Evolutionary conservation across 2,113 vertebrate species (phyloP).

Genomic region (Zosterops hypoxanthus): DNA sequence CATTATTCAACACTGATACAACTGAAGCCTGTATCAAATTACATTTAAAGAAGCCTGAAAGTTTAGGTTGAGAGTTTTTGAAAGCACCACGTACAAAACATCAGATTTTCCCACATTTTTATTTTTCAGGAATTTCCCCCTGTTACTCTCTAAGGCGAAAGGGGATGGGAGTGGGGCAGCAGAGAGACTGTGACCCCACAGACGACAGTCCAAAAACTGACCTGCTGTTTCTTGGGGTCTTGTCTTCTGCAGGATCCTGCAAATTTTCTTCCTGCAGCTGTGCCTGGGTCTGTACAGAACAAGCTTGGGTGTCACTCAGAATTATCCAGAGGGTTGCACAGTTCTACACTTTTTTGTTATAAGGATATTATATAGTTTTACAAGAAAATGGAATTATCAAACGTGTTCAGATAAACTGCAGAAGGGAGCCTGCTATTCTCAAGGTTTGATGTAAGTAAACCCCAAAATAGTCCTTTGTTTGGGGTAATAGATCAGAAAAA

Average conservation of each 20-base stretch:
- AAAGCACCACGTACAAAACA: not conserved
- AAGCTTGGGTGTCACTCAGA: not conserved
- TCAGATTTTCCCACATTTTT: not conserved
- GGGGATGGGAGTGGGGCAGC: not conserved
- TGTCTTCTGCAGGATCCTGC: not conserved
- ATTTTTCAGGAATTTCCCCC: not conserved
- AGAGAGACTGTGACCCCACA: not conserved
- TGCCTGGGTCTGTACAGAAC: not conserved
- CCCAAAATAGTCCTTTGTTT: not conserved
- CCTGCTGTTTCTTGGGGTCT: not conserved
- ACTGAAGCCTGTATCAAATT: not conserved
- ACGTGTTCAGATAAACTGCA: not conserved
- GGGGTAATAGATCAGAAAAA: not conserved
- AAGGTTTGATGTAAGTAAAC: not conserved
- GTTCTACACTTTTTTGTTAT: not conserved
- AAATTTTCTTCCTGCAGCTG: not conserved
- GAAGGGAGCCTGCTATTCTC: not conserved
- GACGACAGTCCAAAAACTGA: not conserved
- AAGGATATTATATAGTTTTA: not conserved
- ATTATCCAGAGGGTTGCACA: not conserved
- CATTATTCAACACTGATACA: not conserved
- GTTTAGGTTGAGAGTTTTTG: not conserved
- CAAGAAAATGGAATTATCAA: not conserved
- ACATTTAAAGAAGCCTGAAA: not conserved
- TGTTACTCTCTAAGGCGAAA: not conserved